Evolutionary conservation across 2,888 invertebrate species (phyloP).

Genomic region (Melipona bicolor): DNA sequence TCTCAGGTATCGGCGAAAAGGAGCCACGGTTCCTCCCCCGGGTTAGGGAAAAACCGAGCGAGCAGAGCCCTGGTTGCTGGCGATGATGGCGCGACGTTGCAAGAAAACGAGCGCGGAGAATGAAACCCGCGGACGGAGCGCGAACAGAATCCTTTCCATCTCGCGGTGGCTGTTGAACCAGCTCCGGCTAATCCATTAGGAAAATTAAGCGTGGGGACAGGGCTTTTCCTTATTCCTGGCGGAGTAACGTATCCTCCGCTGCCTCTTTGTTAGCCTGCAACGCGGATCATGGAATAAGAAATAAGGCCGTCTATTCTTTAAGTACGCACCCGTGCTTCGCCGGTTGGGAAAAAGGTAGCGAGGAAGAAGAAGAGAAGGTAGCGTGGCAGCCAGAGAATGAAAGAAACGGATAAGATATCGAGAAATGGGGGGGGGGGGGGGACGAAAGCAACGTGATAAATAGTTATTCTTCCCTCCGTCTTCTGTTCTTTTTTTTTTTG

Average conservation of each 20-base stretch:
- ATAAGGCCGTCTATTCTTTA: slow-evolving; percentile 45
- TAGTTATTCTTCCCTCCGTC: slow-evolving; percentile 24
- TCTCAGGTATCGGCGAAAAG: slow-evolving; percentile 14
- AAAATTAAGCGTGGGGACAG: slow-evolving; percentile 73
- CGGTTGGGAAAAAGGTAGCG: background rate
- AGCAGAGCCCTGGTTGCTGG: slow-evolving; percentile 33
- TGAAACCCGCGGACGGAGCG: slow-evolving; percentile 39
- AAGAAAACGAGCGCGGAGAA: slow-evolving; percentile 63
- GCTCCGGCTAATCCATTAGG: slow-evolving; percentile 76
- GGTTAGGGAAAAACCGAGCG: slow-evolving; percentile 51
- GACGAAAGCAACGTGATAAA: slow-evolving; percentile 46
- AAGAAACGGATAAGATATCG: slow-evolving; percentile 48
- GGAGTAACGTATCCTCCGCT: slow-evolving; percentile 50
- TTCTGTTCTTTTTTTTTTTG: background rate
- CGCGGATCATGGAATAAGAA: slow-evolving; percentile 53
- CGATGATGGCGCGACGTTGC: slow-evolving; percentile 46
- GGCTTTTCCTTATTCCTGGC: slow-evolving; percentile 38
- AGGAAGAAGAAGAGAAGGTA: slow-evolving; percentile 3
- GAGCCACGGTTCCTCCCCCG: slow-evolving; percentile 20
- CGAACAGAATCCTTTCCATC: slow-evolving; percentile 59
- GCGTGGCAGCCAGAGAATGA: background rate
- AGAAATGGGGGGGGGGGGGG: slow-evolving; percentile 14
- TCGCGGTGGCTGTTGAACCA: slow-evolving; percentile 64
- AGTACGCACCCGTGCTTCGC: slow-evolving; percentile 13
- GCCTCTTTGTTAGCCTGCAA: slow-evolving; percentile 52